Percentiles rank a stretch among this genome's conserved stretches.
These are phyloP conservation scores for Bufotes viridis DNA, from an alignment of 2,797 vertebrate species.

Conservation along the genomic window DNA sequence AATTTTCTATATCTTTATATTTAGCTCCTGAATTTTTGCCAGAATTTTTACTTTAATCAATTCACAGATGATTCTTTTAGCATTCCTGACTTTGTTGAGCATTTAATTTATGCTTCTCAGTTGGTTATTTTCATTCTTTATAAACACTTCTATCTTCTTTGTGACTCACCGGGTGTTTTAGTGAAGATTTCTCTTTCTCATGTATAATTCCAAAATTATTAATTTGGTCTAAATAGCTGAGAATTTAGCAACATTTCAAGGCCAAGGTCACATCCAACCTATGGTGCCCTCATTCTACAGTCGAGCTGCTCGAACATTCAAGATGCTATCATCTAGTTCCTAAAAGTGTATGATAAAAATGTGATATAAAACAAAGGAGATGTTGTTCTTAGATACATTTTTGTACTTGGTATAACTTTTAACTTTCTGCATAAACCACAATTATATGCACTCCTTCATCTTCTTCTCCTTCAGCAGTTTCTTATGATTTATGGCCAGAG, in stretches of 20 bases:
- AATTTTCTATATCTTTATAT: no score
- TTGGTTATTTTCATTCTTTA: not conserved
- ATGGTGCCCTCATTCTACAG: no score
- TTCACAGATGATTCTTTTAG: not conserved
- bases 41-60: not conserved
- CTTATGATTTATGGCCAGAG: not conserved
- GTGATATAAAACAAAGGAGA: not conserved
- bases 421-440: not conserved
- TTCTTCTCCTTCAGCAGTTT: not conserved
- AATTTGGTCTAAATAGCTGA: not conserved
- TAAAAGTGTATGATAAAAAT: not conserved
- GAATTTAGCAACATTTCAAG: constrained; percentile 6
- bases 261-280: not conserved
- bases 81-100: not conserved
- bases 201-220: not conserved
- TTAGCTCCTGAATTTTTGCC: no score
- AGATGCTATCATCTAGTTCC: not conserved
- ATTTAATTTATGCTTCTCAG: not conserved
- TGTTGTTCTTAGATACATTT: not conserved
- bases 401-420: not conserved
- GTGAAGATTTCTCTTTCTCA: not conserved
- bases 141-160: not conserved
- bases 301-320: not conserved
- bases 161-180: not conserved
- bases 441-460: no score